Evolutionary conservation across 2,888 invertebrate species (phyloP), one percentile per base, ranked within the genome.

Genomic region (Agrochola lychnidis): DNA sequence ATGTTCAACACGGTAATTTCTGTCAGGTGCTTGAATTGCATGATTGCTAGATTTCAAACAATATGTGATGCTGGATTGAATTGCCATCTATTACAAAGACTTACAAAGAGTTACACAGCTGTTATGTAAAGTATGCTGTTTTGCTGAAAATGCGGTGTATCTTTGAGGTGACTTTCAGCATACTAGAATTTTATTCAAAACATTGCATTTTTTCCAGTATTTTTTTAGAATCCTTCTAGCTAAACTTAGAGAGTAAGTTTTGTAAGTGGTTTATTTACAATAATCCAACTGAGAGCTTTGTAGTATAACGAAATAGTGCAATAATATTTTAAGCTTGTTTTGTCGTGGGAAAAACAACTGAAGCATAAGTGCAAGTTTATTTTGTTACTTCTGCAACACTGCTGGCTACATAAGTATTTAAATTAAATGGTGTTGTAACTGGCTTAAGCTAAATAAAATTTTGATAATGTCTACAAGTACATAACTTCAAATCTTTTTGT

Each of bases 241-340:
- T 70, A 12, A n/a, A 7, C 30, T 30, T 16, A 45, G 16, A 70
- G 42, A 10, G 3, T 30, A 45, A 45, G n/a, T 7, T 56, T 30
- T 70, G 53, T 70, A 70, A 72, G 22, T 25, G 25, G 69, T 53
- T 72, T 72, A 56, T 22, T 12, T 4, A n/a, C 42, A 70, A 72
- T 16, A 70, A 4, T 16, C 4, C 42, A 16, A 42, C 53, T 19
- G 53, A 70, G 42, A 70, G 70, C 70, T 30, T n/a, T 19, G 53
- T 19, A 12, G 42, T 42, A 56, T 45, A 56, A 16, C 0, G 19
- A 66, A 45, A 25, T 10, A 70, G 16, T 7, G n/a, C n/a, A 70
- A 70, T 56, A 22, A 42, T 42, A 56, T 70, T 45, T n/a, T n/a
- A 10, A 69, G n/a, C 30, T 70, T 12, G 7, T 53, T 72, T 25